Evolutionary conservation across 2,797 vertebrate species (phyloP).

Genomic region (Dryobates pubescens): DNA sequence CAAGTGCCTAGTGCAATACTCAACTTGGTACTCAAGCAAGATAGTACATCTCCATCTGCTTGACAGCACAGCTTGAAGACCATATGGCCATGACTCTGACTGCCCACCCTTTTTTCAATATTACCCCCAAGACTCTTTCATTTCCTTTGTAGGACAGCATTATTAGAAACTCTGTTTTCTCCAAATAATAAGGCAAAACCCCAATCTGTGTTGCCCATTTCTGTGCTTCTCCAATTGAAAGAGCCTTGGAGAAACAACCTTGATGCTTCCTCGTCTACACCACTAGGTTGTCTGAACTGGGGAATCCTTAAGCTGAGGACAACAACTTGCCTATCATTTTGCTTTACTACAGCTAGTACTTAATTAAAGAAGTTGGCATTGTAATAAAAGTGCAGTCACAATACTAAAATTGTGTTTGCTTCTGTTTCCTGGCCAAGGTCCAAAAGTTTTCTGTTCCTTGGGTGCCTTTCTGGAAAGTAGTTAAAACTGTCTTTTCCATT

Average conservation of each 20-base stretch:
- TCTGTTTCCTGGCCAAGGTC: background rate
- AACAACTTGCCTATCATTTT: background rate
- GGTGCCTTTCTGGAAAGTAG: background rate
- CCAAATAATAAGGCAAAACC: background rate
- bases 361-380: background rate
- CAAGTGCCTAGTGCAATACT: slow-evolving; percentile 55
- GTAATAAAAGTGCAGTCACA: background rate
- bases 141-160: slow-evolving; percentile 51
- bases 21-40: slow-evolving; percentile 56
- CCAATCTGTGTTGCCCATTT: background rate
- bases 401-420: background rate
- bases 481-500: background rate
- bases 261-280: background rate
- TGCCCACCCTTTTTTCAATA: slow-evolving; percentile 69
- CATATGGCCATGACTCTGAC: slow-evolving; percentile 71
- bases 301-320: background rate
- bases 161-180: slow-evolving; percentile 59
- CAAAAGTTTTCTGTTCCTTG: background rate
- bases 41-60: slow-evolving; percentile 68
- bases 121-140: slow-evolving; percentile 63
- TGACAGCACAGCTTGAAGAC: slow-evolving; percentile 75
- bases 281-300: background rate
- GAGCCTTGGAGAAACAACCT: background rate
- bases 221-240: background rate
- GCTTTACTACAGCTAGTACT: background rate